Evolutionary conservation across 2,888 invertebrate species (phyloP), one percentile per base, ranked within the genome.

Genomic region (Eristalis pertinax): DNA sequence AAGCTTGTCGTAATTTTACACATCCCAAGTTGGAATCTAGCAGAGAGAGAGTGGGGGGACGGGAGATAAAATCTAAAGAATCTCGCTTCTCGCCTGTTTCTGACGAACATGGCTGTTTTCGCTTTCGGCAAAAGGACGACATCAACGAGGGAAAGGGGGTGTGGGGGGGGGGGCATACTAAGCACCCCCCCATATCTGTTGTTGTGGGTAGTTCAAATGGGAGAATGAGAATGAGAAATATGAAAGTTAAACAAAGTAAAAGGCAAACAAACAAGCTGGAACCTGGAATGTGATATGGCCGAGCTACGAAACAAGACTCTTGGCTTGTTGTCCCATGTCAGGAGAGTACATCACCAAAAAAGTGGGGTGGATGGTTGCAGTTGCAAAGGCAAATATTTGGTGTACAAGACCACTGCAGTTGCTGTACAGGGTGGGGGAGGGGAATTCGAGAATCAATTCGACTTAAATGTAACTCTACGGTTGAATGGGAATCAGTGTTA

Each of bases 1-100:
- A 15, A 85, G 77, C 70, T 81, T 72, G 72, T 41, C 77, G 77
- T 77, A 73, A 85, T 85, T 81, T 81, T 67, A 63, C 50, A 15
- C 76, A 26, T 24, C 38, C 43, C 24, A 62, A 19, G 19, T 29
- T 24, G 13, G 43, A n/a, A n/a, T n/a, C n/a, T n/a, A n/a, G n/a
- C n/a, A n/a, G n/a, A n/a, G n/a, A n/a, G n/a, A n/a, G n/a, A n/a
- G n/a, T n/a, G 63, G 50, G 60, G 22, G 43, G 62, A 50, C 64
- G 43, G 24, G 75, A 65, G 77, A 74, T 81, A 68, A 73, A 64
- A 85, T 81, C 64, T 69, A 74, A 81, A 69, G 81, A 64, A 85
- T 73, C 35, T 77, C 77, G 73, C 58, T 50, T 50, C 73, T 85
- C 19, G 76, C 41, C 41, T 84, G 60, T 60, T 79, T 75, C 74